These are phyloP conservation scores for Trochalopteron elliotii DNA, from an alignment of 2,113 vertebrate species.

Conservation along the genomic window DNA sequence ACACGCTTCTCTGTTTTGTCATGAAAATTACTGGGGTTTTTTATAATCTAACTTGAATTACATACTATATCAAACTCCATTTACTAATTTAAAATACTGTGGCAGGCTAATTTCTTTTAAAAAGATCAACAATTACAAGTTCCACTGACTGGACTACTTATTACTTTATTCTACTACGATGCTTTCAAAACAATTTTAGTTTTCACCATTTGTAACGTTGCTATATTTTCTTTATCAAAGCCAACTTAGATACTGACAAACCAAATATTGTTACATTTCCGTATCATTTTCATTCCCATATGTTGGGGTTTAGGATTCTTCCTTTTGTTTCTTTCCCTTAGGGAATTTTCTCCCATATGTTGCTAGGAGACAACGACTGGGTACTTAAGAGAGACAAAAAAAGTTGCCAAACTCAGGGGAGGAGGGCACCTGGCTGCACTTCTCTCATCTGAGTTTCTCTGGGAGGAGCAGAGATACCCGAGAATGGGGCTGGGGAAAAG, in stretches of 20 bases:
- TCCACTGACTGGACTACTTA: not conserved
- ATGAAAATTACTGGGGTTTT: not conserved
- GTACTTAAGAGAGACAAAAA: not conserved
- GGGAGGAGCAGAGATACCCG: not conserved
- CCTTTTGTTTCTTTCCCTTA: not conserved
- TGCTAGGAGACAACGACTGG: not conserved
- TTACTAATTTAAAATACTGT: not conserved
- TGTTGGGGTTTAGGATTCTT: not conserved
- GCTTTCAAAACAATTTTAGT: not conserved
- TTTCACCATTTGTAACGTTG: not conserved
- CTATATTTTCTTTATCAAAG: conserved; percentile 5
- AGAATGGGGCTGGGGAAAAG: not conserved
- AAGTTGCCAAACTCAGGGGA: not conserved
- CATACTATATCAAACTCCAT: not conserved
- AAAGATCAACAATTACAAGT: not conserved
- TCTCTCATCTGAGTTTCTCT: not conserved
- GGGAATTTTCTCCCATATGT: not conserved
- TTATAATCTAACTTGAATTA: not conserved
- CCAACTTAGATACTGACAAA: not conserved
- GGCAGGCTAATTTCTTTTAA: not conserved
- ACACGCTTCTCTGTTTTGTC: not conserved
- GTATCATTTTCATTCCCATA: not conserved
- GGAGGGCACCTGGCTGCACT: not conserved
- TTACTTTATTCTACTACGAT: not conserved
- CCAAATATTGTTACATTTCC: not conserved